Evolutionary conservation across 2,797 vertebrate species (phyloP), one percentile per base, ranked within the genome.

Genomic region (Melanotaenia pygmaea): DNA sequence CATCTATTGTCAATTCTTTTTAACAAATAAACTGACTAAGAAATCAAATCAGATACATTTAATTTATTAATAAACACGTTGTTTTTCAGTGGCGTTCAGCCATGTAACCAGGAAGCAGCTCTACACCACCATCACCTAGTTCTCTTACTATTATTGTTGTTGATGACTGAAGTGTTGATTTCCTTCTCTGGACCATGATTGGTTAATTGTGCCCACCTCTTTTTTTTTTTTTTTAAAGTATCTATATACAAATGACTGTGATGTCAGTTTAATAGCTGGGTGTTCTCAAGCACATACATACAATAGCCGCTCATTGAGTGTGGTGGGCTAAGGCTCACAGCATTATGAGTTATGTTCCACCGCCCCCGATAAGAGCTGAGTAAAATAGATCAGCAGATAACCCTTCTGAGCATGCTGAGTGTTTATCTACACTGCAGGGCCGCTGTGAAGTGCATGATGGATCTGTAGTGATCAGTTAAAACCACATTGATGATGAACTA

Each of bases 401-500:
- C 79, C 83, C 81, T 69, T 83, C 72, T 70, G 82, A 85, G 85
- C 80, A 4, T 3, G 72, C 72, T 38, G 76, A 81, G 80, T 88
- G 88, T 90, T 89, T 89, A 92, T 91, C 89, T 80, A 28, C 74
- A 38, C 72, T 71, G 82, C 78, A 18, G 56, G 76, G 54, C 77
- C 77, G 63, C 67, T 5, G 73, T 67, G 73, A 75, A 85, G 87
- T 64, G 84, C 79, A 87, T 94, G 94, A 95, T 95, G 91, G 92
- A 95, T 95, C 86, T 91, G 84, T 92, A 95, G 95, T 94, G 95
- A 97, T 97, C 96, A 96, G 95, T 97, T 96, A 96, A 98, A 97
- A 96, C 95, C 96, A 96, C 97, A 95, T 93, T 95, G 95, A 97
- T 96, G 96, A 98, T 97, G 96, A 97, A 96, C 96, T 97, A 96